Evolutionary conservation across 2,797 vertebrate species (phyloP).

Genomic region (Aratinga solstitialis): DNA sequence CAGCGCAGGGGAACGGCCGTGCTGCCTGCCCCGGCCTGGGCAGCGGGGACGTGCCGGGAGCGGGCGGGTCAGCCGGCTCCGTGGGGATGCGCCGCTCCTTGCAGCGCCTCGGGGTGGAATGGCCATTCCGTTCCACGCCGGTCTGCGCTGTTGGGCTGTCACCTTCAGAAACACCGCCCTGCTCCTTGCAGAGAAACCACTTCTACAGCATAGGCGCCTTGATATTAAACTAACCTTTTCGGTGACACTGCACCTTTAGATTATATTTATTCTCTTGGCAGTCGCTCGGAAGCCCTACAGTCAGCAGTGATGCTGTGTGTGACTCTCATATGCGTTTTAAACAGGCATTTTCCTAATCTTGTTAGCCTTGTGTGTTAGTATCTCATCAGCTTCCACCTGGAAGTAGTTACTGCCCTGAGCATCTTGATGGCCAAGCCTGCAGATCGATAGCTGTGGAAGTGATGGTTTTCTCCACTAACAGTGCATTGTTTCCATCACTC

Average conservation of each 20-base stretch:
- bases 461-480: neutral
- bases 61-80: neutral
- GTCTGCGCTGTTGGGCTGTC: accelerated
- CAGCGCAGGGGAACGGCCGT: neutral
- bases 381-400: neutral
- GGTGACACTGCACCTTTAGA: neutral
- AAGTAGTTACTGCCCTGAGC: neutral
- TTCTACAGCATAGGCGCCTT: accelerated
- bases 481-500: neutral
- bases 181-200: accelerated
- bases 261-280: neutral
- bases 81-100: neutral
- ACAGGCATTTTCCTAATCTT: neutral
- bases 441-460: neutral
- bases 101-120: accelerated
- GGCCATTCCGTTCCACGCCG: neutral
- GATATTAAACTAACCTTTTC: accelerated
- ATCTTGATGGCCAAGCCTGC: neutral
- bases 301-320: neutral
- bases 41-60: neutral
- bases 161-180: neutral
- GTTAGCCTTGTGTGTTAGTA: neutral
- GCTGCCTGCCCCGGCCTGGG: neutral
- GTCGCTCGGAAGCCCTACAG: neutral
- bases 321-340: neutral